These are phyloP conservation scores for Tachycineta bicolor DNA, from an alignment of 2,113 vertebrate species.

Conservation along the genomic window DNA sequence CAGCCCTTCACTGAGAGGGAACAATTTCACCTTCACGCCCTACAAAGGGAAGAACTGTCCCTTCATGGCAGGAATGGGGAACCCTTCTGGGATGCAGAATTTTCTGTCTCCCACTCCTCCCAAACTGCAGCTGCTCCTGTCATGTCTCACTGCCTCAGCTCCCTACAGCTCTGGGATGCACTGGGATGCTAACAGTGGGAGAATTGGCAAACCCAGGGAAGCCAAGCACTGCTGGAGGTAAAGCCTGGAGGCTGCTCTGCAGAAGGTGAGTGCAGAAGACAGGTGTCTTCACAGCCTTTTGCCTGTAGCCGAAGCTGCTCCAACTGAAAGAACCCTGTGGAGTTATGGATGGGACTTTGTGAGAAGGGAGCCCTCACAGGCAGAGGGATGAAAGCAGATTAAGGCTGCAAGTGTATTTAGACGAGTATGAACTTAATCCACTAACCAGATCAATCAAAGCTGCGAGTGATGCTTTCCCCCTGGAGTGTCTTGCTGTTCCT, in stretches of 20 bases:
- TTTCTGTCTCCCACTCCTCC: neutral
- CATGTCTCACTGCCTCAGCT: neutral
- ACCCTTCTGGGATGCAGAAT: neutral
- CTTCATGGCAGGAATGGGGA: neutral
- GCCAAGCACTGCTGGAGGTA: neutral
- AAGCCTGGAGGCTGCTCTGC: neutral
- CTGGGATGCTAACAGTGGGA: neutral
- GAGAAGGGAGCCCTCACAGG: neutral
- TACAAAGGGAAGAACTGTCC: neutral
- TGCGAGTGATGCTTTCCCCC: constrained; percentile 9
- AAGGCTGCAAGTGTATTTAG: neutral
- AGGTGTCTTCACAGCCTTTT: neutral
- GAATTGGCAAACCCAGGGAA: neutral
- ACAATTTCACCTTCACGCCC: neutral
- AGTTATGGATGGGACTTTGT: neutral
- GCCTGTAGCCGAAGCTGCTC: neutral
- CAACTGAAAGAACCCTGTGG: neutral
- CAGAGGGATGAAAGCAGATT: neutral
- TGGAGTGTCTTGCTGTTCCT: neutral
- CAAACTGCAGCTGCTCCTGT: neutral
- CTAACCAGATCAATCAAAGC: constrained; percentile 40
- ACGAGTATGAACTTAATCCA: constrained; percentile 14
- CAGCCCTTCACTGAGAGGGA: neutral
- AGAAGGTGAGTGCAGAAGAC: neutral
- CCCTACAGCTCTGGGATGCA: neutral